Evolutionary conservation across 1,140 invertebrate species (phyloP), one percentile per base, ranked within the genome.

Genomic region (Alviniconcha marisindica): DNA sequence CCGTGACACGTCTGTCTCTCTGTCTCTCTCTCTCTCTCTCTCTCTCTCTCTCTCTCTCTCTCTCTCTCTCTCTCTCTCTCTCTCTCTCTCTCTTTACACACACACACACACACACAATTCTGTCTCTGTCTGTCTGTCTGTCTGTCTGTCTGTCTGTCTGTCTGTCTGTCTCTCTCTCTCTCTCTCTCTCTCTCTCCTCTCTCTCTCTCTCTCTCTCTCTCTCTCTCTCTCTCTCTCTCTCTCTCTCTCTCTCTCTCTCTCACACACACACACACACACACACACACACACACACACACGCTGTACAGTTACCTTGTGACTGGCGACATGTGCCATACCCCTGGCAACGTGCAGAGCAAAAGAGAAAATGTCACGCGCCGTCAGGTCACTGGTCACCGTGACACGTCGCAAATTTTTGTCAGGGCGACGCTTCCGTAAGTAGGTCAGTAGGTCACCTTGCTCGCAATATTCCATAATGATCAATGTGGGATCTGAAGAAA

Each of bases 181-280:
- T n/a, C n/a, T n/a, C n/a, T n/a, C n/a, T n/a, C n/a, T n/a, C n/a
- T n/a, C n/a, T n/a, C n/a, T n/a, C n/a, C n/a, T n/a, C n/a, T n/a
- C n/a, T n/a, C n/a, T n/a, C n/a, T 24, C 36, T 71, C 24, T 71
- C 66, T 71, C 36, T 15, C 28, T 12, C 66, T 31, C 28, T 71
- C 10, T 14, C 12, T 71, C 12, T 76, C 7, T 40, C 21, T 36
- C 12, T n/a, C n/a, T n/a, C n/a, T n/a, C n/a, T n/a, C n/a, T n/a
- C n/a, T n/a, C n/a, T 98, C 95, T 98, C 83, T 21, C 83, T 84
- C 33, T 71, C 24, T n/a, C n/a, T n/a, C n/a, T n/a, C 77, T 42
- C 77, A 84, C 74, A 82, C 31, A 76, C 38, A 60, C 74, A 42
- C 81, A 42, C 77, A 84, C 74, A 82, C 31, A 76, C 38, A 60